phyloP scores from a whole-genome alignment of 2,888 invertebrate genomes.

The Temnothorax rugatulus region DNA sequence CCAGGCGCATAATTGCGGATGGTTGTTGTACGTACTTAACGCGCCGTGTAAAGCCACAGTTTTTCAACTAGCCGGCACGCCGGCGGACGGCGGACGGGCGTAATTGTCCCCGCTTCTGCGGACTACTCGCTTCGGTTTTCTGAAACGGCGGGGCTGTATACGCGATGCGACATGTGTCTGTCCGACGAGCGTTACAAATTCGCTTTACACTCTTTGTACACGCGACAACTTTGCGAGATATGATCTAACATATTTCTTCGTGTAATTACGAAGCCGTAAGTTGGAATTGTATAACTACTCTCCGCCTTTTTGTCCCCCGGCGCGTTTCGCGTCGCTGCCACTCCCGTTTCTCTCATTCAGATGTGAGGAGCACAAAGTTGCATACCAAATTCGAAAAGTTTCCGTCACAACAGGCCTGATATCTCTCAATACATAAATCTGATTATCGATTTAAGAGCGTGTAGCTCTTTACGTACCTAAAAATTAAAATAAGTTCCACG shows the following conservation, averaged over 20 bases:
- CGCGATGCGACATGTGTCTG: conserved; percentile 28
- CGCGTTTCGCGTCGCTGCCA: not conserved
- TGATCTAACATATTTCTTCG: conserved; percentile 52
- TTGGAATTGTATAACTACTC: conserved; percentile 19
- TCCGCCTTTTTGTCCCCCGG: conserved; percentile 1
- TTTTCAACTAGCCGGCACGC: conserved; percentile 76
- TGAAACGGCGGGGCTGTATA: conserved; percentile 38
- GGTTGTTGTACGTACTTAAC: conserved; percentile 81
- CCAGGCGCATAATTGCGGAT: conserved; percentile 78
- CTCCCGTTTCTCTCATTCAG: conserved; percentile 17
- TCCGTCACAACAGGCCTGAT: not conserved
- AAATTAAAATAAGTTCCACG: too few relatives aligned
- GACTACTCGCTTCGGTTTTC: conserved; percentile 48
- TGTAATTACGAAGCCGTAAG: conserved; percentile 45
- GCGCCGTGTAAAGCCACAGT: conserved; percentile 81
- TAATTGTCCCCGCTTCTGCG: conserved; percentile 76
- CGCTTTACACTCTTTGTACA: conserved; percentile 36
- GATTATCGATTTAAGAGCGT: not conserved
- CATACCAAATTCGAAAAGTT: not conserved
- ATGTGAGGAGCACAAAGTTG: not conserved
- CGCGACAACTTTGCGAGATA: conserved; percentile 49
- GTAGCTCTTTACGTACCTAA: too few relatives aligned
- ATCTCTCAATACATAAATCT: not conserved
- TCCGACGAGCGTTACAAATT: conserved; percentile 46
- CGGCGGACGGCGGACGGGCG: conserved; percentile 71